Evolutionary conservation across 2,888 invertebrate species (phyloP), one percentile per base, ranked within the genome.

Genomic region (Limenitis camilla): DNA sequence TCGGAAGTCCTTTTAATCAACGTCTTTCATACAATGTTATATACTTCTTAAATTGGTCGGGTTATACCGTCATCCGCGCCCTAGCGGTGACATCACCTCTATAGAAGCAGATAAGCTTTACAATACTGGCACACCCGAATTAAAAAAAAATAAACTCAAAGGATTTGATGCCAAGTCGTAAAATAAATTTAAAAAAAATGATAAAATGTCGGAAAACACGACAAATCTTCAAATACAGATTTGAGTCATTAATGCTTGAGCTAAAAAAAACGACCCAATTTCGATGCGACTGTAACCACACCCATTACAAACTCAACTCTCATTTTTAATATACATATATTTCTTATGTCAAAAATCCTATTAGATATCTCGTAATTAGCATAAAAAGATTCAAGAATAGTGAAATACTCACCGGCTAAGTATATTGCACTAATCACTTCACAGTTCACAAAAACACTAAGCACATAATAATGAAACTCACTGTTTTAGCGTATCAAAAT

Each of bases 401-500:
- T 10, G 45, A 62, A 68, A 71, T 75, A 81, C 85, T 66, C 66
- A 86, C 85, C 83, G 81, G 81, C 75, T 73, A 67, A 65, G 71
- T 72, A 75, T 76, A 61, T 72, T 80, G 82, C 82, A 76, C 73
- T 73, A 74, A 66, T 69, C 77, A 74, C 79, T 71, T 64, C 66
- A 68, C 75, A 72, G 72, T 63, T 61, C 67, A 69, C 66, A 67
- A 74, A 47, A 36, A 76, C 86, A 86, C 85, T 84, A 85, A 83
- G 86, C 84, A 85, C 84, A 76, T 76, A 81, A 78, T 80, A 83
- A 74, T 69, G 73, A 75, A 74, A 78, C 72, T 74, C 82, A 84
- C 84, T 76, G 76, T 72, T 68, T 72, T 77, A 72, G 58, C 67
- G 66, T 66, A 62, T 62, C 69, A 67, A 62, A 72, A 74, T 81